Conservation (phyloP, 2,113 vertebrate genomes). For the Heterocephalus glaber region DNA sequence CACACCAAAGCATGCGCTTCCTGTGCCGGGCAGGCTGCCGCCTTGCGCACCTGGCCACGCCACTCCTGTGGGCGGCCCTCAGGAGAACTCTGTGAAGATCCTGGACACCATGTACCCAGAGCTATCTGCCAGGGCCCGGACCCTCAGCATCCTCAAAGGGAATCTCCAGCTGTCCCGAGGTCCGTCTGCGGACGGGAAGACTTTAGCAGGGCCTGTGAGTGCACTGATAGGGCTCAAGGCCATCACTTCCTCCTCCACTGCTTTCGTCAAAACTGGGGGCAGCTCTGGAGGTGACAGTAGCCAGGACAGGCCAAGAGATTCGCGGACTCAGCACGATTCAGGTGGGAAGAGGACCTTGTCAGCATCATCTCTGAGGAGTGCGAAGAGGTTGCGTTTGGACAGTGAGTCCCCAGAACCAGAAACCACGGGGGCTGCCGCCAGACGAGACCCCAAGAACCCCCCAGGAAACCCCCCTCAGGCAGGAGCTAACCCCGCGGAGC, state of each 20-base stretch:
- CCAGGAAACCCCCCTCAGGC: neutral
- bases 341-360: conserved; percentile 82
- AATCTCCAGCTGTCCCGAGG: conserved; percentile 89
- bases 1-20: conserved; percentile 97
- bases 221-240: conserved; percentile 90
- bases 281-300: conserved; percentile 63
- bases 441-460: neutral
- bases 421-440: rapidly evolving
- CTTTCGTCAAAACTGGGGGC: conserved; percentile 92
- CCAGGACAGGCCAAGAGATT: conserved; percentile 64
- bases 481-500: neutral
- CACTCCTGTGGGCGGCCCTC: conserved; percentile 81
- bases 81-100: conserved; percentile 95
- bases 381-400: conserved; percentile 90
- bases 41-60: conserved; percentile 81
- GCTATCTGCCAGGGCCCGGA: conserved; percentile 93
- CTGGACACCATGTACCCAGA: conserved; percentile 97
- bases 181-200: conserved; percentile 78
- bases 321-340: conserved; percentile 44
- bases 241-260: conserved; percentile 91
- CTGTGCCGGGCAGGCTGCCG: conserved; percentile 94
- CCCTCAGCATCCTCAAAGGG: conserved; percentile 93
- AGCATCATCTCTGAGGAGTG: conserved; percentile 82
- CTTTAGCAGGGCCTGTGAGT: conserved; percentile 77
- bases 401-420: conserved; percentile 77